These are phyloP conservation scores for Xiphophorus hellerii DNA, from an alignment of 2,113 vertebrate genomes.

Conservation along the genomic window DNA sequence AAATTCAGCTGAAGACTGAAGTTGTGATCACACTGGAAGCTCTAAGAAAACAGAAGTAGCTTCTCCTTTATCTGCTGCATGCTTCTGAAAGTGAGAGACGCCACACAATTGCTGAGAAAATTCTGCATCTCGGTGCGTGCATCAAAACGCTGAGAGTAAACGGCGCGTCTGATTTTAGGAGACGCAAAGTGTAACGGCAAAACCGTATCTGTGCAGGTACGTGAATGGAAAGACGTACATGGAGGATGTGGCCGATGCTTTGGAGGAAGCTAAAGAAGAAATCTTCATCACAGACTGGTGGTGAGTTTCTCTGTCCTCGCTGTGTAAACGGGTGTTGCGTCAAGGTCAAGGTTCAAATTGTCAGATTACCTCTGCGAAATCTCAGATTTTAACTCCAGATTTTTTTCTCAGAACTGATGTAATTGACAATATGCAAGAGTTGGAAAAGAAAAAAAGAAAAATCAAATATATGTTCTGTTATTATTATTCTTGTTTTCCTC, in stretches of 20 bases:
- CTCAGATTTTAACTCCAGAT: background rate
- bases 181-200: background rate
- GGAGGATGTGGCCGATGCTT: conserved; percentile 92
- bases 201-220: conserved; percentile 82
- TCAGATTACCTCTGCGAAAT: background rate
- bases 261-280: conserved; percentile 95
- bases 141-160: background rate
- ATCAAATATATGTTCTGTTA: background rate
- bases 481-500: background rate
- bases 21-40: background rate
- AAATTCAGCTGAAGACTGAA: background rate
- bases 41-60: background rate
- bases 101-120: background rate
- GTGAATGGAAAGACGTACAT: conserved; percentile 96
- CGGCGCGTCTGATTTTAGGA: background rate
- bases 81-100: background rate
- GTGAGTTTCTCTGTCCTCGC: conserved; percentile 74
- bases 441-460: background rate
- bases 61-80: background rate
- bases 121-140: background rate
- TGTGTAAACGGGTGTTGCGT: background rate
- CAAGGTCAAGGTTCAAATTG: background rate
- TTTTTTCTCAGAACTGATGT: background rate
- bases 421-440: background rate
- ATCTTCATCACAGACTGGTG: conserved; percentile 99